Base-by-base conservation (phyloP, 2,888 invertebrate genomes). In the Hoplodrina blanda region DNA sequence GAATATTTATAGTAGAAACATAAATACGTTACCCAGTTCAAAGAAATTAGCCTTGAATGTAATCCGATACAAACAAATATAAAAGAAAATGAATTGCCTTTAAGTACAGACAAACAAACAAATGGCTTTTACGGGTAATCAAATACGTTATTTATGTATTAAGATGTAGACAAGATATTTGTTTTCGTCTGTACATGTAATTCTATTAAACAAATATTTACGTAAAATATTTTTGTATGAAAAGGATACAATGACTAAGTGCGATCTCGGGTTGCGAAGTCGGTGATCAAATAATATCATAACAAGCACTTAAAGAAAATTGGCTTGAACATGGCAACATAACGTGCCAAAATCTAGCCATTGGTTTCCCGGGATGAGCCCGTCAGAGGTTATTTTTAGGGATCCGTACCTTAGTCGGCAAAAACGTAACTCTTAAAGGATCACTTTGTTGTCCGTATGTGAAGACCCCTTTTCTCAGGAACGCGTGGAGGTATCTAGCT, bases 61-160 rank as follows among this genome's bases (percentile, higher is more conserved):
- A 56, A 78, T 53, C 50, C 60, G 66, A 76, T 79, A 68, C 52
- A 62, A 64, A 62, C 81, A 59, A 64, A 76, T 76, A 68, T 50
- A 68, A 62, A 80, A 70, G 70, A 76, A 80, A 80, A 78, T 59
- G 67, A 80, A 80, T 67, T 66, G 56, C 62, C 56, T 20, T 62
- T 62, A 53, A 76, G 52, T 30, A 64, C 60, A 67, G 17, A 64
- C 76, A 76, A 71, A 78, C 61, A 76, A 76, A 71, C 52, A 59
- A 76, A 78, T 80, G 53, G 71, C 66, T 67, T 80, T 67, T 55
- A 76, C 71, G 78, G 81, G 71, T 80, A 76, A 78, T 78, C 66
- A 55, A 78, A 78, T 78, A 76, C 63, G 81, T 71, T 78, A 76
- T 80, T 80, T 76, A 80, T 41, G 13, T 76, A 78, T 71, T 62